A percentile compares a stretch with the other conserved stretches of the same genome.
phyloP scores from a whole-genome alignment of 2,888 invertebrate genomes.

The Zelleria hepariella region DNA sequence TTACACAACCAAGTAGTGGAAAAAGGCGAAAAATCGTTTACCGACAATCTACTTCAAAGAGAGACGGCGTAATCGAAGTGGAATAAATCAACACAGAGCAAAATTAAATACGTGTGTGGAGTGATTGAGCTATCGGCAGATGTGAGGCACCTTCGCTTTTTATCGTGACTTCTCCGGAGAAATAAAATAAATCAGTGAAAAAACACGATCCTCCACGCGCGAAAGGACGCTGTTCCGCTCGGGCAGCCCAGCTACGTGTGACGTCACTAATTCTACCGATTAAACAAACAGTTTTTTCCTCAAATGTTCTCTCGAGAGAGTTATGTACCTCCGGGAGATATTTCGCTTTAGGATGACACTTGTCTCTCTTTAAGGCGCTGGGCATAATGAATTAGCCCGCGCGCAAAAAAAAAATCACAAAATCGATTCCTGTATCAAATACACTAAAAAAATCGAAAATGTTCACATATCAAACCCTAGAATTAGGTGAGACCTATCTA shows the following conservation, averaged over 20 bases:
- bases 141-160: conserved; percentile 32
- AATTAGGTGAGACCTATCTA: no score
- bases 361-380: no score
- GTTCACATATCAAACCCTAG: no score
- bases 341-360: no score
- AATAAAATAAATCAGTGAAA: conserved; percentile 18
- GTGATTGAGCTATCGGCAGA: conserved; percentile 34
- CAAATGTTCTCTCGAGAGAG: not conserved
- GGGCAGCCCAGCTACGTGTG: not conserved
- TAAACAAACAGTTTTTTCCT: not conserved
- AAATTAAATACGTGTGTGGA: conserved; percentile 52
- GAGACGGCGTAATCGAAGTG: conserved; percentile 44
- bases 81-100: conserved; percentile 54
- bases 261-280: not conserved
- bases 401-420: no score
- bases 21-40: conserved; percentile 19
- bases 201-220: not conserved
- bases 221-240: not conserved
- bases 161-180: conserved; percentile 34
- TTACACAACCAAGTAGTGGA: conserved; percentile 15
- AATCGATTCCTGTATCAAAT: no score
- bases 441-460: no score
- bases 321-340: no score
- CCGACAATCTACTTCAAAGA: conserved; percentile 37
- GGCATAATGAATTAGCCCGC: no score